Base-by-base conservation (phyloP, 2,888 invertebrate genomes). In the Tridacna gigas region DNA sequence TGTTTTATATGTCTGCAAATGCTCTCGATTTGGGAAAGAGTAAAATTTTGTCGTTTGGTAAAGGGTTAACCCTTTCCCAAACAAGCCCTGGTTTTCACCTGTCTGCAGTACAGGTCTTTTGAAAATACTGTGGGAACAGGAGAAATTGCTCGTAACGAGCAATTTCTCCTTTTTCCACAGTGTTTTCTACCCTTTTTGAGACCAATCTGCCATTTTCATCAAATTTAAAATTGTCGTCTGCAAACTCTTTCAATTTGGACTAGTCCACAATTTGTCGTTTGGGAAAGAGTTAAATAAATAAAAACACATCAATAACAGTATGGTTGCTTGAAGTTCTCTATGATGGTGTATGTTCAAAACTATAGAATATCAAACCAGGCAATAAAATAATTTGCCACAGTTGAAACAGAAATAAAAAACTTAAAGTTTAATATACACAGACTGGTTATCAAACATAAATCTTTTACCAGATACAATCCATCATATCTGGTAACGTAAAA, bases 361-460 rank as follows among this genome's bases (percentile, higher is more conserved):
- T 37, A 37, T 4, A 37, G 37, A 2, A 37, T 37, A 37, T 37
- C 37, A 37, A 37, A 37, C 37, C 37, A 37, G 7, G 37, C 37
- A 37, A 37, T 37, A 37, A 37, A 37, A 37, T 7, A 37, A 37
- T 37, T 37, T 37, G 37, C 37, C 37, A 37, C 37, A 37, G 37
- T 37, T 37, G 37, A 37, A 37, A 37, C 15, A 56, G 56, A 20
- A 56, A 56, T 15, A 56, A 56, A 56, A 56, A 20, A 56, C 9
- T 15, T 20, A 15, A 56, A 56, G 2, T 56, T 15, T 20, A 56
- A 56, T 56, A 56, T 56, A 15, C 3, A 9, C 9, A 20, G 20
- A 56, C 56, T 56, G 15, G 56, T 56, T 56, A 56, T 56, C 56
- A 56, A 63, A 63, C n/a, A 63, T 63, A 63, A 20, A 63, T 63